Percentiles rank a stretch among this genome's conserved stretches.
phyloP scores from a whole-genome alignment of 2,888 invertebrate genomes.

The Chaitophorus viminalis region DNA sequence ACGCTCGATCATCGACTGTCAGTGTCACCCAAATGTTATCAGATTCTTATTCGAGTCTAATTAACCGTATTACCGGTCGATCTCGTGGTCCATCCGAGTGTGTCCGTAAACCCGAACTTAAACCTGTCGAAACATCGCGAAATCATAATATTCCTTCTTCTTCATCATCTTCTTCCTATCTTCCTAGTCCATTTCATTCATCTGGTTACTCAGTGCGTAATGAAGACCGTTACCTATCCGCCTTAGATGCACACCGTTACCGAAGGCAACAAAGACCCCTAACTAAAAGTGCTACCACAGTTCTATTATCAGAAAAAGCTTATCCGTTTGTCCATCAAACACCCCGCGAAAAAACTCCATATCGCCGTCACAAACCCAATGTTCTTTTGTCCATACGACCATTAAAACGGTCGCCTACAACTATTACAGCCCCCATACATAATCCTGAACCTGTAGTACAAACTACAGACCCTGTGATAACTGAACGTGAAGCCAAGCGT shows the following conservation, averaged over 20 bases:
- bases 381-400: constrained; percentile 56
- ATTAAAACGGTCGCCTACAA: constrained; percentile 55
- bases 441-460: constrained; percentile 21
- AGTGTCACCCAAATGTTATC: constrained; percentile 87
- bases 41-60: constrained; percentile 86
- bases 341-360: constrained; percentile 58
- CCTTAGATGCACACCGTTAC: constrained; percentile 54
- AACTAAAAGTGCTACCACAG: constrained; percentile 78
- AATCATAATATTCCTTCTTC: constrained; percentile 59
- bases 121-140: constrained; percentile 56
- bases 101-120: constrained; percentile 52
- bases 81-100: constrained; percentile 77
- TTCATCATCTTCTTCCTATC: constrained; percentile 55
- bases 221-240: constrained; percentile 56
- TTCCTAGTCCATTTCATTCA: constrained; percentile 60
- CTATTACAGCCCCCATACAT: constrained; percentile 3
- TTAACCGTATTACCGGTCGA: constrained; percentile 81
- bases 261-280: constrained; percentile 66
- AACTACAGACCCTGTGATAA: constrained; percentile 66
- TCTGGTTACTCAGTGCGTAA: constrained; percentile 58
- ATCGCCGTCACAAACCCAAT: constrained; percentile 60
- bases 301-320: constrained; percentile 77
- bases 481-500: constrained; percentile 81
- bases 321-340: constrained; percentile 71
- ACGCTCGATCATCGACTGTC: constrained; percentile 80